Conservation (phyloP, 2,113 vertebrate species). For the Calyptomena viridis region DNA sequence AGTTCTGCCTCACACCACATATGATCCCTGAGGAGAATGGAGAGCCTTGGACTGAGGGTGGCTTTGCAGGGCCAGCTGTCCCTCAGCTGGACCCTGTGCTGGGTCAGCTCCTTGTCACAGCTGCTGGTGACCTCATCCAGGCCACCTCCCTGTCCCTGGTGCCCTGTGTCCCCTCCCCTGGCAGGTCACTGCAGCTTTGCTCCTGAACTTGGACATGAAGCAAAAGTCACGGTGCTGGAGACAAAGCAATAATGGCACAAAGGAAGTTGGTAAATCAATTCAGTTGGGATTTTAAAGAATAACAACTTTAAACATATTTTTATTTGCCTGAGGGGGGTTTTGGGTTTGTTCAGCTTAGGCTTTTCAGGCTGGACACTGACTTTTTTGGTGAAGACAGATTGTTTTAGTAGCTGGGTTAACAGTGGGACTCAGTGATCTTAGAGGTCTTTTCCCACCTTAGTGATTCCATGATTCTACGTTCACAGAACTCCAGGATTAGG, state of each 20-base stretch:
- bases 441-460: neutral
- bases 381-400: neutral
- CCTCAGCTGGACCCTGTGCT: neutral
- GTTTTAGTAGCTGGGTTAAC: neutral
- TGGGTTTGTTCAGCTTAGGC: neutral
- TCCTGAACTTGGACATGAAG: fast-evolving
- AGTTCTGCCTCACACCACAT: neutral
- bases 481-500: neutral
- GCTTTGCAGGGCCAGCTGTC: neutral
- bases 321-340: neutral
- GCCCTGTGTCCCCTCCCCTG: neutral
- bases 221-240: fast-evolving
- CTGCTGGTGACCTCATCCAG: neutral
- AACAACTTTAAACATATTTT: neutral
- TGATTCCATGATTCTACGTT: neutral
- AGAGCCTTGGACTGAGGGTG: neutral
- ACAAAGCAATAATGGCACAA: neutral
- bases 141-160: neutral
- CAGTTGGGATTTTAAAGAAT: neutral
- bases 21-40: neutral
- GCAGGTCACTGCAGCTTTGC: neutral
- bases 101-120: neutral
- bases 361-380: neutral
- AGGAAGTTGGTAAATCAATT: neutral
- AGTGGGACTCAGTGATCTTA: fast-evolving